Percentiles rank a stretch among this genome's conserved stretches.
Conservation (phyloP, 2,797 vertebrate species). For the Esox masquinongy region DNA sequence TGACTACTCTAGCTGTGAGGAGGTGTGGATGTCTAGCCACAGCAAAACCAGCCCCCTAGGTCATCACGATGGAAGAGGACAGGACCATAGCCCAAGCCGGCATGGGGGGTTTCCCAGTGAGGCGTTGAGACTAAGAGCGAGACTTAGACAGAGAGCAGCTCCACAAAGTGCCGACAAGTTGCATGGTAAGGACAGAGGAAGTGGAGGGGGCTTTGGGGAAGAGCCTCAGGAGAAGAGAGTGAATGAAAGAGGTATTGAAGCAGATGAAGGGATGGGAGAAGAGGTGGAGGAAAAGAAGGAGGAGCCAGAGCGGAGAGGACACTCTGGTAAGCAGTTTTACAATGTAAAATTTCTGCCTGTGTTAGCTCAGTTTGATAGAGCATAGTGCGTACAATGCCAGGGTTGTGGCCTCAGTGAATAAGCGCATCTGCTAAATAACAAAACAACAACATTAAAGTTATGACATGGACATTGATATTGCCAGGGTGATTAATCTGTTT, state of each 20-base stretch:
- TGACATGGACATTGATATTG: background rate
- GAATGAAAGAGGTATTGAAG: slow-evolving; percentile 65
- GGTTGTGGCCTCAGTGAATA: too few species aligned
- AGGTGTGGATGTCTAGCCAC: slow-evolving; percentile 56
- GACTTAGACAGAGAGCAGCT: slow-evolving; percentile 62
- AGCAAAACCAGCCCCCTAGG: slow-evolving; percentile 42
- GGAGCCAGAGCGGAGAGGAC: slow-evolving; percentile 42
- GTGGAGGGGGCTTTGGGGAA: slow-evolving; percentile 19
- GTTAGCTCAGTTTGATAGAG: too few species aligned
- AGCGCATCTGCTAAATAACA: too few species aligned
- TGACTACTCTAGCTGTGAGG: slow-evolving; percentile 62
- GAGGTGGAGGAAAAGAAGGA: slow-evolving; percentile 47
- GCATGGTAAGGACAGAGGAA: slow-evolving; percentile 63
- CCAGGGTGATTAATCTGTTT: background rate
- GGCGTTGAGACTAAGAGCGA: slow-evolving; percentile 53
- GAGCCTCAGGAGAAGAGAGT: slow-evolving; percentile 50
- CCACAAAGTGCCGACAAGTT: slow-evolving; percentile 61
- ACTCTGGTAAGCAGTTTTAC: slow-evolving; percentile 55
- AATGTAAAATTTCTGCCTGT: background rate
- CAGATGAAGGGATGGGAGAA: slow-evolving; percentile 71
- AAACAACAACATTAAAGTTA: too few species aligned
- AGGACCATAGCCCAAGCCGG: slow-evolving; percentile 28
- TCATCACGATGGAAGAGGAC: slow-evolving; percentile 48
- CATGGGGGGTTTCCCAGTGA: slow-evolving; percentile 43
- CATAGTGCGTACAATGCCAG: too few species aligned